Base-by-base conservation (phyloP, 2,888 invertebrate genomes). In the Dioctria rufipes region DNA sequence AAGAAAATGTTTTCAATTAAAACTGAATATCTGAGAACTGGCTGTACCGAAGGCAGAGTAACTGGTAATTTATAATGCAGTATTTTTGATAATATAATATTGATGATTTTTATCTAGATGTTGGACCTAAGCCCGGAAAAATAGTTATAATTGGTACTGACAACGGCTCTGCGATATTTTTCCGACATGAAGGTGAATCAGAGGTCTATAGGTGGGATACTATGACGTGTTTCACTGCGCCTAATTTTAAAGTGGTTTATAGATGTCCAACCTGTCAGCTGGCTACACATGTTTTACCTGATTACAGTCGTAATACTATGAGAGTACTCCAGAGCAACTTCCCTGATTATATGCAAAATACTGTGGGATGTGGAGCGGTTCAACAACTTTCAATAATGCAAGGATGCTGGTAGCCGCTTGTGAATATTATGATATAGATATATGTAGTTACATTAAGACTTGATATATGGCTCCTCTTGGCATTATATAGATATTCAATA, bases 131-230 rank as follows among this genome's bases (percentile, higher is more conserved):
- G 84, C 90, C 91, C 0, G 88, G 88, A n/a, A 91, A 90, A 83
- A 88, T 92, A 84, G 90, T 93, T 2, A 86, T 93, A 25, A 89
- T 93, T 60, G 93, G 93, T 51, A 92, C 92, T 2, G 93, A 93
- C 86, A 90, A 91, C 80, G 92, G 92, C 3, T 89, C 90, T 3
- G 91, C 91, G 3, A 86, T 93, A 43, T 91, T 91, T 87, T 92
- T 92, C 90, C 90, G 93, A 5, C 91, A 90, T 85, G 92, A 92
- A 85, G 92, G 89, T 80, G 88, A 91, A 83, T 86, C 90, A 0
- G 91, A 92, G 73, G 88, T 93, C 2, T 92, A 91, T 86, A 88
- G 91, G 80, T 93, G 93, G 93, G 91, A 93, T 84, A 89, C 90
- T 0, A 89, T 87, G 69, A 87, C 88, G 1, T 84, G 87, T 3